Base-by-base conservation (phyloP, 2,888 invertebrate species). In the Phania funesta region DNA sequence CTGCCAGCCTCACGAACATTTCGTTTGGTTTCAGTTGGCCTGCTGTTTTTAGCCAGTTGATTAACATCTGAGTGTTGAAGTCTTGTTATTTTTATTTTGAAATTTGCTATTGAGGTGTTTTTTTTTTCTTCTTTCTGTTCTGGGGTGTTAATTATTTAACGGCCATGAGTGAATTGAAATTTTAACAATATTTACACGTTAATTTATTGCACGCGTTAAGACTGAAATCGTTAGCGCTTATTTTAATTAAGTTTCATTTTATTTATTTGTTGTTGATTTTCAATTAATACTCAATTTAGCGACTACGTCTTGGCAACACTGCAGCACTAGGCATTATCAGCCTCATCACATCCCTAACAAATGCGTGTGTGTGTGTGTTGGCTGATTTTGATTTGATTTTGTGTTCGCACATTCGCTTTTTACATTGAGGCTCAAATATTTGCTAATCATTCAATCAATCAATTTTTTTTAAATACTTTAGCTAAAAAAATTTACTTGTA, bases 121-220 rank as follows among this genome's bases (percentile, higher is more conserved):
- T 29, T 9, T 26, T 32, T 11, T 22, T 22, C 20, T 22, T 32
- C 18, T 0, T n/a, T 26, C 38, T 26, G 41, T 18, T 7, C 41
- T 73, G 22, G 78, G 78, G 78, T 82, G 82, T 82, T 82, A 82
- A 82, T 82, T 82, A 78, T 78, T 82, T 82, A 74, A 75, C 82
- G 82, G 74, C 58, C 68, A 65, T 71, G 82, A 78, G 82, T 78
- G 75, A 82, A 82, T 82, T 82, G 82, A 78, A 82, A 75, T 82
- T 78, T 78, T 70, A 82, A 82, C 74, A 78, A 78, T 60, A 82
- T 68, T 32, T 38, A 64, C 44, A n/a, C 54, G 64, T 64, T 74
- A 74, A 82, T 82, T 70, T 78, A 82, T 82, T 82, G 78, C 82
- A 75, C 78, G 82, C 82, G 70, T 75, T 82, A 65, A 78, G 64